These are phyloP conservation scores for Artemia sinica DNA, from an alignment of 2,888 invertebrate species.

Conservation along the genomic window DNA sequence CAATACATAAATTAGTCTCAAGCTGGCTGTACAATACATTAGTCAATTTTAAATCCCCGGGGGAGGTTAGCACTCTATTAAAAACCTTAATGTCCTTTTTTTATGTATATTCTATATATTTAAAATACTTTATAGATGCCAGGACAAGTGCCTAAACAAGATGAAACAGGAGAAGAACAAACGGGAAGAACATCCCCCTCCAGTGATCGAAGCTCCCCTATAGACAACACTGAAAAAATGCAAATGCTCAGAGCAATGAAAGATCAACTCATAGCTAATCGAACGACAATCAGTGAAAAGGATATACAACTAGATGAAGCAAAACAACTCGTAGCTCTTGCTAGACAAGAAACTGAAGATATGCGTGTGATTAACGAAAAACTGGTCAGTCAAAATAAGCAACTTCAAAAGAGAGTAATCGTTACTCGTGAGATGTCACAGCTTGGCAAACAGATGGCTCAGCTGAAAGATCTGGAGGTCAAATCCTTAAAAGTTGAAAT, in stretches of 20 bases:
- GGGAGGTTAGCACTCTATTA: no score
- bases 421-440: constrained; percentile 3
- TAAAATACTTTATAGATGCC: no score
- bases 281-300: background rate
- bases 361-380: background rate
- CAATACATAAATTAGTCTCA: no score
- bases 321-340: background rate
- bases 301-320: background rate
- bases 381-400: background rate
- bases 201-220: background rate
- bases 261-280: background rate
- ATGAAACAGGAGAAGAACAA: no score
- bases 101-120: no score
- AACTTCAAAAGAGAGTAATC: background rate
- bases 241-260: background rate
- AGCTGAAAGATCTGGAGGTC: background rate
- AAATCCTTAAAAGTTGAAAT: background rate
- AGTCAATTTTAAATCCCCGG: no score
- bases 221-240: constrained; percentile 3
- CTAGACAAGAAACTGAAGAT: background rate
- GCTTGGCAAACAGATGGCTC: constrained; percentile 11
- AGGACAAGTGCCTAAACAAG: no score
- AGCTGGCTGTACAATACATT: no score
- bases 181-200: background rate
- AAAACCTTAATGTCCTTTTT: no score